Percentiles rank a stretch among this genome's conserved stretches.
Conservation (phyloP, 2,888 invertebrate species). For the Sinhomidia bicolor region DNA sequence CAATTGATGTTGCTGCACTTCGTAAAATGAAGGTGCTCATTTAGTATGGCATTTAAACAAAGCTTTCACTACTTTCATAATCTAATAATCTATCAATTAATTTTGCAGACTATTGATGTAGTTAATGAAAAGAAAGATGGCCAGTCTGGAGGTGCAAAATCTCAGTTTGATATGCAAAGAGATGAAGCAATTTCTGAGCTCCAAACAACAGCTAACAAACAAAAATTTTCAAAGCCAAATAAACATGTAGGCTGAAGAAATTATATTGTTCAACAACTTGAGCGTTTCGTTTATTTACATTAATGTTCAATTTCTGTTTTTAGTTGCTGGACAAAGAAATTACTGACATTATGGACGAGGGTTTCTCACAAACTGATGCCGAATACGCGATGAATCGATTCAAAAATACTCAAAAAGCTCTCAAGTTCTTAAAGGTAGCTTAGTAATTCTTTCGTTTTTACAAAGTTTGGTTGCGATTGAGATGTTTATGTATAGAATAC, state of each 20-base stretch:
- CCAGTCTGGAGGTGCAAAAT: slow-evolving; percentile 64
- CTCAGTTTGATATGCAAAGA: slow-evolving; percentile 77
- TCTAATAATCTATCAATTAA: not conserved
- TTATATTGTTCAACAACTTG: not conserved
- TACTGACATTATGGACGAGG: slow-evolving; percentile 78
- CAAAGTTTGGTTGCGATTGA: no score
- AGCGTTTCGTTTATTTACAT: not conserved
- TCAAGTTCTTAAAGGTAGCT: slow-evolving; percentile 76
- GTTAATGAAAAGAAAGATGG: slow-evolving; percentile 76
- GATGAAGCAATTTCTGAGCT: slow-evolving; percentile 76
- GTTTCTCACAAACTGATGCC: slow-evolving; percentile 77
- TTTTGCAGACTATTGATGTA: slow-evolving; percentile 76
- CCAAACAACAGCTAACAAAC: slow-evolving; percentile 69
- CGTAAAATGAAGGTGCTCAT: slow-evolving; percentile 71
- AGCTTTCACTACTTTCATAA: not conserved
- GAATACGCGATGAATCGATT: slow-evolving; percentile 75
- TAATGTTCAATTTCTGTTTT: not conserved
- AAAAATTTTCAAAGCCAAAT: slow-evolving; percentile 75
- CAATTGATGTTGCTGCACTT: slow-evolving; percentile 68
- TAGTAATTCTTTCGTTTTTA: no score
- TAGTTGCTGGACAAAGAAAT: slow-evolving; percentile 77
- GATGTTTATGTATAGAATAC: no score
- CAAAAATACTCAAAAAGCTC: slow-evolving; percentile 77
- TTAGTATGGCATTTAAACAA: not conserved
- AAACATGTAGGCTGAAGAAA: slow-evolving; percentile 61